Evolutionary conservation across 1,140 invertebrate genomes (phyloP).

Genomic region (Pseudoatta argentina): DNA sequence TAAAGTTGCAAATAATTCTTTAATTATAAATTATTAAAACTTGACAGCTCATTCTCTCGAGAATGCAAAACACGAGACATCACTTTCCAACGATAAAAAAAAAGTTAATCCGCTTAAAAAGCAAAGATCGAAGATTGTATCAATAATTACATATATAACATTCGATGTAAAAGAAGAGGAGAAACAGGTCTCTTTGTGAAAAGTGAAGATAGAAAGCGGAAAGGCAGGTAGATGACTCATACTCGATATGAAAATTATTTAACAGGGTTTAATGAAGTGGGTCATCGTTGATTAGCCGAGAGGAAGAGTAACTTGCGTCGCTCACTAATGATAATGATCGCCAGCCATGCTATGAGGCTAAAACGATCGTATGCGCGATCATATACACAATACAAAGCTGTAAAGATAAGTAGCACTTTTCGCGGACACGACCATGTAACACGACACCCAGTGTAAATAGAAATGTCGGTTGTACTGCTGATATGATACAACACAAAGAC

Average conservation of each 20-base stretch:
- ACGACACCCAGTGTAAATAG: conserved; percentile 70
- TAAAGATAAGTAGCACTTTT: conserved; percentile 70
- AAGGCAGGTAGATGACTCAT: conserved; percentile 22
- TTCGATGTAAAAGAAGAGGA: neutral
- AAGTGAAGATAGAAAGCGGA: neutral
- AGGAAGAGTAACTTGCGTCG: conserved; percentile 53
- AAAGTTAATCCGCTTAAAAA: neutral
- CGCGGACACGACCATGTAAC: conserved; percentile 64
- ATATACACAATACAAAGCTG: conserved; percentile 59
- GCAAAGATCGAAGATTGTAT: conserved; percentile 10
- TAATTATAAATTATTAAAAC: neutral
- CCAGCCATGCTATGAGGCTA: conserved; percentile 11
- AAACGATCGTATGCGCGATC: conserved; percentile 30
- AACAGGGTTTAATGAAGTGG: conserved; percentile 61
- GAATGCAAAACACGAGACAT: neutral
- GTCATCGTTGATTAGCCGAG: conserved; percentile 58
- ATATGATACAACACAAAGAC: conserved; percentile 50
- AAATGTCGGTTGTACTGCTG: conserved; percentile 51
- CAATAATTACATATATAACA: neutral
- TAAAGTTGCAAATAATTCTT: neutral
- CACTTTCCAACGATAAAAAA: neutral
- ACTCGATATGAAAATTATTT: conserved; percentile 58
- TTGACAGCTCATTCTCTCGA: neutral
- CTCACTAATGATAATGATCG: conserved; percentile 55
- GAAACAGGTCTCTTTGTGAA: neutral